phyloP scores from a whole-genome alignment of 2,113 vertebrate genomes.

The Pipa parva region DNA sequence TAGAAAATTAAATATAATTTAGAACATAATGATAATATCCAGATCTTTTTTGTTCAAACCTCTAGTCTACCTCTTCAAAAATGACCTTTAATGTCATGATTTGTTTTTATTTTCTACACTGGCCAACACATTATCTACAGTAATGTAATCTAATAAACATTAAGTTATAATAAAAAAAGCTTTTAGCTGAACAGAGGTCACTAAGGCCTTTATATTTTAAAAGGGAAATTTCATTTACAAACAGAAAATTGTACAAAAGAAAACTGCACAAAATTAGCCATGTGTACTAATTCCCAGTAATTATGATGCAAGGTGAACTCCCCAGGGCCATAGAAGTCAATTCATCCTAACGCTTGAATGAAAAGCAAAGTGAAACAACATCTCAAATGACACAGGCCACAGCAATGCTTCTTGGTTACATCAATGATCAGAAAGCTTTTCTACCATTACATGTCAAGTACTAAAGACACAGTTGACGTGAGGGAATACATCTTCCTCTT shows the following conservation, averaged over 20 bases:
- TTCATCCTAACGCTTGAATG: constrained; percentile 61
- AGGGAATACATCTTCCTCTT: too few species aligned
- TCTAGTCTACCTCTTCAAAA: constrained; percentile 27
- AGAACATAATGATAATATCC: constrained; percentile 40
- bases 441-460: not conserved
- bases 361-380: constrained; percentile 50
- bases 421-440: constrained; percentile 44
- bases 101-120: constrained; percentile 33
- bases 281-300: constrained; percentile 76
- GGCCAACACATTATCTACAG: constrained; percentile 4
- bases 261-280: constrained; percentile 69
- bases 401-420: constrained; percentile 53
- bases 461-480: not conserved
- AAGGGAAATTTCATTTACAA: constrained; percentile 60
- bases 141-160: constrained; percentile 45
- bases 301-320: constrained; percentile 78
- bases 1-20: constrained; percentile 38
- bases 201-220: constrained; percentile 31
- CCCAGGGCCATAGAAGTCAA: constrained; percentile 64
- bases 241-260: constrained; percentile 58
- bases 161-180: constrained; percentile 40
- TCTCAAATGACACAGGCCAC: constrained; percentile 51
- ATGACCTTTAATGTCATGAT: constrained; percentile 30
- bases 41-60: constrained; percentile 13
- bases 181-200: constrained; percentile 52